Evolutionary conservation across 1,140 invertebrate genomes (phyloP).

Genomic region (Carposina sasakii): DNA sequence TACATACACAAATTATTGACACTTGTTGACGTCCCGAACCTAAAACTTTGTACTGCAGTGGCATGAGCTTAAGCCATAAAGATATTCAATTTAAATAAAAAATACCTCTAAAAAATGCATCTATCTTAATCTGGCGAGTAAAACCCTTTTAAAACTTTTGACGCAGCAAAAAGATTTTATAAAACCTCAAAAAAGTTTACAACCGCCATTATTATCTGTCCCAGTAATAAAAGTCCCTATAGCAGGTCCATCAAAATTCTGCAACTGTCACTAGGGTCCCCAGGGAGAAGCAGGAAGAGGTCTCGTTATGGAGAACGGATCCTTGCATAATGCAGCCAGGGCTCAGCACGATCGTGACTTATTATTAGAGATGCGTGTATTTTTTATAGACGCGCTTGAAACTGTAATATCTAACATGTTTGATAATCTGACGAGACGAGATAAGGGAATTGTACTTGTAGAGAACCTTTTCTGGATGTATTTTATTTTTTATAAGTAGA

Average conservation of each 20-base stretch:
- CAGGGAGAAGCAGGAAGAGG: conserved; percentile 21
- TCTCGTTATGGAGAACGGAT: conserved; percentile 28
- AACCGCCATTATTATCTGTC: neutral
- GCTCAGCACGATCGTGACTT: neutral
- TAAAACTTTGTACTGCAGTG: too few relatives aligned
- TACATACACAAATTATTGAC: too few relatives aligned
- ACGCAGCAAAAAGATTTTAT: neutral
- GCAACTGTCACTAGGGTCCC: conserved; percentile 24
- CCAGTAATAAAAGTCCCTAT: neutral
- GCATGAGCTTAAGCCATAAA: too few relatives aligned
- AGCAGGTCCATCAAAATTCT: conserved; percentile 31
- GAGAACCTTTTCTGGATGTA: neutral
- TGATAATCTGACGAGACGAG: neutral
- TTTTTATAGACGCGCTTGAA: neutral
- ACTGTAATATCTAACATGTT: neutral
- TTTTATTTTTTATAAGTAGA: neutral
- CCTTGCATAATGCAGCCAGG: neutral
- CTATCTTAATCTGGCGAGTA: neutral
- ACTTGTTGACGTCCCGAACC: too few relatives aligned
- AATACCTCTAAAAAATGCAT: neutral
- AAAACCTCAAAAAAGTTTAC: neutral
- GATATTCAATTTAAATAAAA: neutral
- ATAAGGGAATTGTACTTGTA: neutral
- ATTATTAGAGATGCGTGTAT: neutral
- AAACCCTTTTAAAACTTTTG: neutral